Conservation (phyloP, 2,888 invertebrate genomes). For the Homarus gammarus region DNA sequence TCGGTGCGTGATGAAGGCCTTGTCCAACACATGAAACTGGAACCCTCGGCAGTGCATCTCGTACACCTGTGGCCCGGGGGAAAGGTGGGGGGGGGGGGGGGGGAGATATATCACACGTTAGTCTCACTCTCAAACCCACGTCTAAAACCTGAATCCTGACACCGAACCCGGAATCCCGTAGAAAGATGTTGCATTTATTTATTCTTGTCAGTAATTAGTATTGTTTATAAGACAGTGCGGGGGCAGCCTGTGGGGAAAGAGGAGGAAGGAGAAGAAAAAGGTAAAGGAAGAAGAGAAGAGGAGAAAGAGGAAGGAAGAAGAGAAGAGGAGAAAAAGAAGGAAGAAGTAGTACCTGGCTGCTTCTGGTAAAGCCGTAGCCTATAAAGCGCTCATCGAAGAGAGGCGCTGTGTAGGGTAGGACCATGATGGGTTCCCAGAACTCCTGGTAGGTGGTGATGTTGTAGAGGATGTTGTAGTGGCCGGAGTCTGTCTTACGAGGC, state of each 20-base stretch:
- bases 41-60: constrained; percentile 77
- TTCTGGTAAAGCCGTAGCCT: constrained; percentile 78
- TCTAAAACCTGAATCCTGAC: too few species aligned
- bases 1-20: constrained; percentile 77
- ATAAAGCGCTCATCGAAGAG: constrained; percentile 77
- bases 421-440: constrained; percentile 71
- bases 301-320: neutral
- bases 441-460: constrained; percentile 67
- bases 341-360: constrained; percentile 77
- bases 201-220: too few species aligned
- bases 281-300: neutral
- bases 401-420: constrained; percentile 75
- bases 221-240: too few species aligned
- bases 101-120: too few species aligned
- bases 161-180: too few species aligned
- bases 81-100: too few species aligned
- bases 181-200: too few species aligned
- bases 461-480: constrained; percentile 50
- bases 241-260: too few species aligned
- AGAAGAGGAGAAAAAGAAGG: neutral
- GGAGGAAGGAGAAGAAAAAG: neutral
- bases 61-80: constrained; percentile 76
- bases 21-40: constrained; percentile 77
- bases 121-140: too few species aligned
- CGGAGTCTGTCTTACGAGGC: constrained; percentile 48